Base-by-base conservation (phyloP, 1,140 invertebrate genomes). In the Eciton burchellii region DNA sequence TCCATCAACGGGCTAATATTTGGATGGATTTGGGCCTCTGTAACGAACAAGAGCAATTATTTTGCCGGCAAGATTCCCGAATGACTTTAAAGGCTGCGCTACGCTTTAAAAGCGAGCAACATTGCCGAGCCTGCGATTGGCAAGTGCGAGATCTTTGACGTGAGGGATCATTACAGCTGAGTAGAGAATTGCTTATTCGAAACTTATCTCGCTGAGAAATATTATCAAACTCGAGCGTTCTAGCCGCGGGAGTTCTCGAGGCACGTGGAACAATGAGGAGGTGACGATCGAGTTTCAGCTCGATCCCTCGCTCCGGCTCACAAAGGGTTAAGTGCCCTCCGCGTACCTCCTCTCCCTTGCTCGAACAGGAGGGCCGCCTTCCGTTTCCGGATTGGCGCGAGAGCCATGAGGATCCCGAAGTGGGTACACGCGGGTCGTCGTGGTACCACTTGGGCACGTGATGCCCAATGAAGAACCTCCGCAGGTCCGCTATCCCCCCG, bases 381-480 rank as follows among this genome's bases (percentile, higher is more conserved):
- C 92, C 92, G 92, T 87, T 93, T 94, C 91, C 92, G 92, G 92
- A 92, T 93, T 92, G 91, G 86, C 87, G 90, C 88, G 86, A 83
- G 88, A 85, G 81, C 82, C 66, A 81, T 59, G 86, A 90, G 88
- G 84, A 89, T 84, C 83, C 83, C 90, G 85, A 89, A 92, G 90
- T 87, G 90, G 88, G 76, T 90, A 85, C 88, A 85, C 43, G 82
- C n/a, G n/a, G n/a, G n/a, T 83, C 89, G 87, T 88, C 88, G 72
- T 77, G 63, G 86, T 77, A 84, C 73, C 90, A 93, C 92, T 93
- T 93, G 82, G 91, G 92, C 92, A 93, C 92, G 92, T 92, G 92
- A 90, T 92, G 74, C 72, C 85, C 88, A 85, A 86, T 90, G 85
- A 89, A 91, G 89, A 84, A 91, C 88, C 89, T 88, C 66, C 77